phyloP scores from a whole-genome alignment of 2,113 vertebrate species.

The Gracilinanus agilis region DNA sequence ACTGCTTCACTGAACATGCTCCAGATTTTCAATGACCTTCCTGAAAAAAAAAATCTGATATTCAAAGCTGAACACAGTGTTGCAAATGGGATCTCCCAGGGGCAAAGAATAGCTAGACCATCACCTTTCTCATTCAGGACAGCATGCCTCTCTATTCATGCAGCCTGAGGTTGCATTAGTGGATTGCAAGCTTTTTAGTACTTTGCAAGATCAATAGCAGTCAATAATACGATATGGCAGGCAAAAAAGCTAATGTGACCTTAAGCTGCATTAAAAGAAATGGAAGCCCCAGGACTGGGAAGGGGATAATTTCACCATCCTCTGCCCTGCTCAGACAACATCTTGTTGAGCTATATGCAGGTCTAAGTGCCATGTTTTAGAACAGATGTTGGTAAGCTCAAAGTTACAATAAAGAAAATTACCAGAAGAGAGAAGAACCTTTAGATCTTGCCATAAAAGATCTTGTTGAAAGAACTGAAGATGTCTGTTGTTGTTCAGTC shows the following conservation, averaged over 20 bases:
- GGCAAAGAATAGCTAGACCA: background rate
- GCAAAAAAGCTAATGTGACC: conserved; percentile 1
- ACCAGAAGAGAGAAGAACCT: background rate
- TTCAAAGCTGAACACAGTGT: background rate
- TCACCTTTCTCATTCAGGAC: background rate
- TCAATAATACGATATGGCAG: background rate
- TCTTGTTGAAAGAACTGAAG: background rate
- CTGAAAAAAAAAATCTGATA: background rate
- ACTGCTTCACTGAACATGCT: background rate
- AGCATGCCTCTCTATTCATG: background rate
- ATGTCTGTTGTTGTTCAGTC: background rate
- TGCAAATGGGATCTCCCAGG: background rate
- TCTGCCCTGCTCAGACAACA: background rate
- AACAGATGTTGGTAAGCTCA: background rate
- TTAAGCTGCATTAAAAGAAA: background rate
- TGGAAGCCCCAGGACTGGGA: background rate
- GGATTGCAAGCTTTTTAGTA: background rate
- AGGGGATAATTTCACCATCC: background rate
- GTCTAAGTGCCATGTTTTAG: background rate
- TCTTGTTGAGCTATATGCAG: background rate
- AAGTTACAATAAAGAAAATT: background rate
- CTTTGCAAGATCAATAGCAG: background rate
- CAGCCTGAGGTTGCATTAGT: background rate
- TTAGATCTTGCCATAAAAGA: background rate
- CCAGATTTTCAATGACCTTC: background rate